Conservation (phyloP, 2,797 vertebrate species). For the Smutsia gigantea region DNA sequence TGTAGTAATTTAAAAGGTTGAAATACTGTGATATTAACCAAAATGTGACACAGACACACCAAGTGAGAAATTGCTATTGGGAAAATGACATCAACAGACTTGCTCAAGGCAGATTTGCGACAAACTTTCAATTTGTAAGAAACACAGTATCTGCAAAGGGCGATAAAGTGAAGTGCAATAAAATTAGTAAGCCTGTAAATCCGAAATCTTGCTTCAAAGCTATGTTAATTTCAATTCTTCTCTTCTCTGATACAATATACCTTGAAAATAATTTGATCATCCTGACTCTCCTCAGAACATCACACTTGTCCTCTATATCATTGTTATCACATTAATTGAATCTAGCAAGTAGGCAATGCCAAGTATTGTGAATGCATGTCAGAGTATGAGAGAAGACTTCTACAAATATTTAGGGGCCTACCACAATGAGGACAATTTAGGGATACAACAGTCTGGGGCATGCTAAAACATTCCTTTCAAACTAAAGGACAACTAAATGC, state of each 20-base stretch:
- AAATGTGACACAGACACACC: background rate
- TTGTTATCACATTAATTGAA: background rate
- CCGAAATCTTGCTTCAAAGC: background rate
- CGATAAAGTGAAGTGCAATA: background rate
- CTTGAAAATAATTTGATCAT: background rate
- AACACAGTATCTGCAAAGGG: background rate
- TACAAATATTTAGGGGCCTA: background rate
- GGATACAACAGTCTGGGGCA: background rate
- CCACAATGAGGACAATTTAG: background rate
- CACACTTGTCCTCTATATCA: background rate
- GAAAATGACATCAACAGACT: background rate
- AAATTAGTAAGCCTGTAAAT: background rate
- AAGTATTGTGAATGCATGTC: background rate
- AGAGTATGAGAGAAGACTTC: background rate
- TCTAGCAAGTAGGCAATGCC: background rate
- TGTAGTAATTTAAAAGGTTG: background rate
- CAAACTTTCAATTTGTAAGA: background rate
- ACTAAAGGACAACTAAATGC: background rate
- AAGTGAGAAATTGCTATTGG: background rate
- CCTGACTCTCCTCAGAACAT: background rate
- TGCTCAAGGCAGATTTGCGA: background rate
- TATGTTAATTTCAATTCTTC: background rate
- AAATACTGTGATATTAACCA: background rate
- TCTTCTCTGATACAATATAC: background rate
- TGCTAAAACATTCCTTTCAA: background rate